phyloP scores from a whole-genome alignment of 1,140 invertebrate species.

The Condylostylus longicornis region DNA sequence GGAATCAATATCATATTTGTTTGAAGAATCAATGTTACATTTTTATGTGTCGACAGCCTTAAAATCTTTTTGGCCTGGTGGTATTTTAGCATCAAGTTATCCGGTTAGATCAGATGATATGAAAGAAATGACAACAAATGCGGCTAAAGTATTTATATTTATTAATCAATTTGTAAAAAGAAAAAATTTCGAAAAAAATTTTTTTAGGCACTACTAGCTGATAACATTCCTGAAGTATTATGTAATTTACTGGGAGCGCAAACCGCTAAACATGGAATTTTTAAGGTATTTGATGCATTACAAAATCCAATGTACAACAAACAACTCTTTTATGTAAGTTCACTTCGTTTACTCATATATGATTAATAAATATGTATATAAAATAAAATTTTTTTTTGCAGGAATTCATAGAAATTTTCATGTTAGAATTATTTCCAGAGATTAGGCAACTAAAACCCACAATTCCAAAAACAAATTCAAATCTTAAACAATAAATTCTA shows the following conservation, averaged over 20 bases:
- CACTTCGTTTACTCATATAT: conserved; percentile 1
- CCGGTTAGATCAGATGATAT: conserved; percentile 49
- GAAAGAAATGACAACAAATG: conserved; percentile 40
- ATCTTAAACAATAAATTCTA: too few species aligned
- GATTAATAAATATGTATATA: conserved; percentile 6
- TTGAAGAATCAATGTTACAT: conserved; percentile 79
- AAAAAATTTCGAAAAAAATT: too few species aligned
- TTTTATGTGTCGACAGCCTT: conserved; percentile 70
- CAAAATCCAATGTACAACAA: conserved; percentile 79
- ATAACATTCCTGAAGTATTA: conserved; percentile 62
- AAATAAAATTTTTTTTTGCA: conserved; percentile 27
- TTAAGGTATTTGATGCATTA: conserved; percentile 74
- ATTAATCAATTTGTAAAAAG: too few species aligned
- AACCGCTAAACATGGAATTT: conserved; percentile 63
- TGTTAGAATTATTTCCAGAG: conserved; percentile 62
- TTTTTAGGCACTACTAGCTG: conserved; percentile 45
- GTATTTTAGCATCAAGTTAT: conserved; percentile 41
- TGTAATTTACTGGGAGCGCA: conserved; percentile 72
- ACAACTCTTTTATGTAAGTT: conserved; percentile 79
- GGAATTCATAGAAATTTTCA: conserved; percentile 57
- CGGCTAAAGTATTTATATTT: too few species aligned
- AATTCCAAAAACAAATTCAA: conserved; percentile 10
- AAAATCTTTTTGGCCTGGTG: conserved; percentile 80
- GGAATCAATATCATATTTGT: conserved; percentile 71
- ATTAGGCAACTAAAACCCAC: conserved; percentile 32